Conservation (phyloP, 2,797 vertebrate genomes). For the Pogonophryne albipinna region DNA sequence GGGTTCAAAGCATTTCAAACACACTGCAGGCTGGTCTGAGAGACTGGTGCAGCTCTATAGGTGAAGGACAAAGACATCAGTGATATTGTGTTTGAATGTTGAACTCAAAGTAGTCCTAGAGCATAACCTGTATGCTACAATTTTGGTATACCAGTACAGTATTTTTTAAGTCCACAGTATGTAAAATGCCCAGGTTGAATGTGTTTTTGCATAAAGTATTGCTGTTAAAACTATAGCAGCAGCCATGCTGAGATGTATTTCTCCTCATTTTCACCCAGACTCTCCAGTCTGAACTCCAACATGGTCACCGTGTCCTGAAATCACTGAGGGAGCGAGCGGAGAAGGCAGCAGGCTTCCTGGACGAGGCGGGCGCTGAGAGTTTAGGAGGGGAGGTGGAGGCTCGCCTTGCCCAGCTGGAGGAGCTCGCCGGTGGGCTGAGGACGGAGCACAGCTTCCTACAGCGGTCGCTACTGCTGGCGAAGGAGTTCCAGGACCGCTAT, state of each 20-base stretch:
- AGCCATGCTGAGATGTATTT: constrained; percentile 33
- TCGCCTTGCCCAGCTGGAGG: constrained; percentile 88
- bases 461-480: constrained; percentile 89
- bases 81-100: constrained; percentile 38
- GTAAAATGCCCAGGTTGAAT: constrained; percentile 7
- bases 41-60: constrained; percentile 41
- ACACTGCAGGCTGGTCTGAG: constrained; percentile 40
- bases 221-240: constrained; percentile 1
- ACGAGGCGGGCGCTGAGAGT: constrained; percentile 85
- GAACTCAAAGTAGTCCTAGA: constrained; percentile 32
- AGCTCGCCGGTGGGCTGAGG: constrained; percentile 89
- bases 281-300: constrained; percentile 91
- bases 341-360: constrained; percentile 88
- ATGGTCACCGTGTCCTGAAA: constrained; percentile 92
- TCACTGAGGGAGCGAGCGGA: constrained; percentile 90
- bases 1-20: constrained; percentile 82
- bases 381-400: constrained; percentile 88
- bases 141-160: background rate
- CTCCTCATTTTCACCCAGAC: constrained; percentile 65
- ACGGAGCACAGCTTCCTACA: constrained; percentile 90
- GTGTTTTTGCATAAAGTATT: constrained; percentile 19
- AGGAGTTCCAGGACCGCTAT: constrained; percentile 94
- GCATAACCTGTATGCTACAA: background rate
- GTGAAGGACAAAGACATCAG: constrained; percentile 72
- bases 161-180: background rate